Percentiles rank a stretch among this genome's conserved stretches.
These are phyloP conservation scores for Somateria mollissima DNA, from an alignment of 2,797 vertebrate species.

Conservation along the genomic window DNA sequence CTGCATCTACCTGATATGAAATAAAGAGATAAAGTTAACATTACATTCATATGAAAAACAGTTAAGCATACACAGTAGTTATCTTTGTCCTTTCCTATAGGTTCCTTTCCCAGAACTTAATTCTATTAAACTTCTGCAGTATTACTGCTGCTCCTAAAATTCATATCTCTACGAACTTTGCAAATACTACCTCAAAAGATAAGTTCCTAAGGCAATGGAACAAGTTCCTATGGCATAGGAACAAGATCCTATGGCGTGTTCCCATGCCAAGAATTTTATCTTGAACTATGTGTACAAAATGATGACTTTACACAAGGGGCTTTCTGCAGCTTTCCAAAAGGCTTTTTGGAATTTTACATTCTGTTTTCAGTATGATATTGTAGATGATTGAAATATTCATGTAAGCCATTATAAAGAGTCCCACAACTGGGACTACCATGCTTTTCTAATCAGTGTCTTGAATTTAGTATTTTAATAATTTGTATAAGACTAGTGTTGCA, in stretches of 20 bases:
- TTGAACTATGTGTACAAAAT: slow-evolving; percentile 63
- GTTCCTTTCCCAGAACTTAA: not conserved
- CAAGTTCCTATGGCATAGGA: too few species aligned
- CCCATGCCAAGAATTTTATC: not conserved
- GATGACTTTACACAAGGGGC: slow-evolving; percentile 53
- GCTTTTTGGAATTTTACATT: slow-evolving; percentile 42
- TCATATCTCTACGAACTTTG: slow-evolving; percentile 48
- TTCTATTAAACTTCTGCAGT: slow-evolving; percentile 33
- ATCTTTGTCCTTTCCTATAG: not conserved
- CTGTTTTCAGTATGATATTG: slow-evolving; percentile 63
- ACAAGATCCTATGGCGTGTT: too few species aligned
- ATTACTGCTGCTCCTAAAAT: slow-evolving; percentile 60
- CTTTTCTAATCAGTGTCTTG: not conserved
- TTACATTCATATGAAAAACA: not conserved
- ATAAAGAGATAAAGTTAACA: not conserved
- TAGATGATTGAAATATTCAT: slow-evolving; percentile 73
- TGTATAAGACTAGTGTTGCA: not conserved
- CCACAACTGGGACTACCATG: not conserved
- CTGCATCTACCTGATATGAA: not conserved
- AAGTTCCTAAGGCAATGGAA: not conserved
- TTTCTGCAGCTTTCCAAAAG: slow-evolving; percentile 50
- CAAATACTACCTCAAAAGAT: slow-evolving; percentile 31
- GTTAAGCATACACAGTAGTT: not conserved
- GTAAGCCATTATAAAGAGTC: slow-evolving; percentile 45
- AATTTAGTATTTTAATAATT: slow-evolving; percentile 37